A percentile compares a stretch with the other conserved stretches of the same genome.
Evolutionary conservation across 2,797 vertebrate species (phyloP).

Genomic region (Rhyacichthys aspro): DNA sequence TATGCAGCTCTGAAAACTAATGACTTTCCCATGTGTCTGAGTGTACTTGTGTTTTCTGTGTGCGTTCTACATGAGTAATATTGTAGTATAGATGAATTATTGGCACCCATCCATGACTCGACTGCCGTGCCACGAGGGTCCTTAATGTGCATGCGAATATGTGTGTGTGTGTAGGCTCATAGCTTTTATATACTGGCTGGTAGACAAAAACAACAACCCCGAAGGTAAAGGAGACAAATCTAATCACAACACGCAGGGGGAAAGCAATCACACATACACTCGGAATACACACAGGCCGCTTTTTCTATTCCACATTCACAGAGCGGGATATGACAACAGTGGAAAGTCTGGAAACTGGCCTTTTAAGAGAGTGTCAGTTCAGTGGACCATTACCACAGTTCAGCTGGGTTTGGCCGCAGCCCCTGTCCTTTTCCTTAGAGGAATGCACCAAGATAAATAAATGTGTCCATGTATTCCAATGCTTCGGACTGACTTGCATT

Average conservation of each 20-base stretch:
- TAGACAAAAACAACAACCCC: conserved; percentile 69
- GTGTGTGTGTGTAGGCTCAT: conserved; percentile 33
- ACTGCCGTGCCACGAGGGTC: conserved; percentile 42
- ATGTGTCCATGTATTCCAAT: conserved; percentile 49
- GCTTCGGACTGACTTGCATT: conserved; percentile 41
- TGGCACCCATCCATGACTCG: conserved; percentile 63
- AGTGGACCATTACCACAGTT: conserved; percentile 52
- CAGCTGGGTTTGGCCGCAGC: conserved; percentile 45
- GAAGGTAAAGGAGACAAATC: conserved; percentile 73
- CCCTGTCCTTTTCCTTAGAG: conserved; percentile 41
- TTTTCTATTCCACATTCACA: conserved; percentile 56
- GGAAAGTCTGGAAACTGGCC: conserved; percentile 67
- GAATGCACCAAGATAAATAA: conserved; percentile 64
- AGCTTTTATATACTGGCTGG: conserved; percentile 64
- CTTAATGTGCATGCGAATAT: conserved; percentile 39
- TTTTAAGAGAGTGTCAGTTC: conserved; percentile 57
- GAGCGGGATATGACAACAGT: conserved; percentile 60
- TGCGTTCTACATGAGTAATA: conserved; percentile 64
- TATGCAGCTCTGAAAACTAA: conserved; percentile 57
- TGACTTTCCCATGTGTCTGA: conserved; percentile 63
- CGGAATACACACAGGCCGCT: conserved; percentile 38
- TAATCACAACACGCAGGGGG: conserved; percentile 62
- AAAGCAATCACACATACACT: conserved; percentile 37
- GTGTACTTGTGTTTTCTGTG: conserved; percentile 31
- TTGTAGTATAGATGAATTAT: conserved; percentile 71